phyloP scores from a whole-genome alignment of 2,888 invertebrate genomes.

The Ptycholaimellus sp. region DNA sequence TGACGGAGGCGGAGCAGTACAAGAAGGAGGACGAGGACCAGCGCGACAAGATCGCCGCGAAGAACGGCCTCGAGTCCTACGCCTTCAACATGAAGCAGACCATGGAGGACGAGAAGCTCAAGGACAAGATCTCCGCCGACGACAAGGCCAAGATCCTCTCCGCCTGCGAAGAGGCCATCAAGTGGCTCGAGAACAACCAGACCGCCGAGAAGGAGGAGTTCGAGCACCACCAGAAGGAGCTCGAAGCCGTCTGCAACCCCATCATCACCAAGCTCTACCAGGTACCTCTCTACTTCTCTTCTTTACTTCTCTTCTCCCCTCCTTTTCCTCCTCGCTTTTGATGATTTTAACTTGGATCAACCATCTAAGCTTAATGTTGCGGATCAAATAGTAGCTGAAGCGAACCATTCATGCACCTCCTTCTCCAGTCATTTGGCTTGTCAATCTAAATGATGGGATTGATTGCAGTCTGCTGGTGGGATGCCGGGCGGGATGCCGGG shows the following conservation, averaged over 20 bases:
- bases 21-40: constrained; percentile 39
- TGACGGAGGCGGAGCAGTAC: constrained; percentile 74
- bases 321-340: no score
- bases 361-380: no score
- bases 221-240: constrained; percentile 55
- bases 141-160: constrained; percentile 60
- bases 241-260: constrained; percentile 70
- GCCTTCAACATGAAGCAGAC: constrained; percentile 77
- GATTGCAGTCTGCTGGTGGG: neutral
- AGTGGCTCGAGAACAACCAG: constrained; percentile 39
- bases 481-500: constrained; percentile 41
- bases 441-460: constrained; percentile 3
- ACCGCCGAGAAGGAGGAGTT: constrained; percentile 57
- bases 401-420: no score
- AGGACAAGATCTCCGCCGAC: constrained; percentile 61
- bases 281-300: no score
- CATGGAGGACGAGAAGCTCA: constrained; percentile 63
- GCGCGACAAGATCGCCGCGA: constrained; percentile 41
- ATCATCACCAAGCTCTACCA: constrained; percentile 84
- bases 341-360: no score
- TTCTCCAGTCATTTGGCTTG: no score
- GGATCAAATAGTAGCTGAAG: no score
- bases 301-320: no score
- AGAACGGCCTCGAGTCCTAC: constrained; percentile 65
- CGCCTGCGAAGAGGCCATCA: constrained; percentile 68